Conservation (phyloP, 2,113 vertebrate species). For the Spermophilus dauricus region DNA sequence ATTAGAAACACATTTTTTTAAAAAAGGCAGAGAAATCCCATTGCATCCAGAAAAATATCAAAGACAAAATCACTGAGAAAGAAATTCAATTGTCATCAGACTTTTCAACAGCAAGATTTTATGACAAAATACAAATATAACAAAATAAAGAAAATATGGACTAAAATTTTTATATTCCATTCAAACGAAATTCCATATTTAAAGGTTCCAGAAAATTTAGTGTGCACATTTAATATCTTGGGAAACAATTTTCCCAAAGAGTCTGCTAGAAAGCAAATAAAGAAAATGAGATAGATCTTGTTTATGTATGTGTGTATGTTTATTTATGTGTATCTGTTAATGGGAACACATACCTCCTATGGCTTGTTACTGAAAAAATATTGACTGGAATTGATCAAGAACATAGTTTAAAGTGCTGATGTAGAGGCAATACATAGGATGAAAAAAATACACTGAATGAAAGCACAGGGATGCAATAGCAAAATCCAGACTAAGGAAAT, state of each 20-base stretch:
- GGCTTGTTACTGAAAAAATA: background rate
- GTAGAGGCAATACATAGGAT: background rate
- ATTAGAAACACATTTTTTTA: background rate
- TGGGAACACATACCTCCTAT: background rate
- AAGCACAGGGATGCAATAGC: background rate
- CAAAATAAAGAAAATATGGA: background rate
- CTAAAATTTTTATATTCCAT: background rate
- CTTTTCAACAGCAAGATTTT: background rate
- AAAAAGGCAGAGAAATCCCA: background rate
- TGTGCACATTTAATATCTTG: background rate
- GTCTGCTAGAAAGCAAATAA: background rate
- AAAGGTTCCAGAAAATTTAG: background rate
- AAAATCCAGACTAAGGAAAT: background rate
- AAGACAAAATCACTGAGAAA: background rate
- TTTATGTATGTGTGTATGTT: background rate
- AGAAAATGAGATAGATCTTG: background rate
- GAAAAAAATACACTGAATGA: background rate
- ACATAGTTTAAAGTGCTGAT: background rate
- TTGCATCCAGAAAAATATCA: background rate
- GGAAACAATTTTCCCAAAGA: background rate
- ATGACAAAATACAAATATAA: constrained; percentile 1
- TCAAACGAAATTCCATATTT: background rate
- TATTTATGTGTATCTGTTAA: background rate
- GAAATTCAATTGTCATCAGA: background rate
- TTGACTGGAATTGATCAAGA: background rate